phyloP scores from a whole-genome alignment of 2,113 vertebrate genomes.

The Andinoacara biseriatus region DNA sequence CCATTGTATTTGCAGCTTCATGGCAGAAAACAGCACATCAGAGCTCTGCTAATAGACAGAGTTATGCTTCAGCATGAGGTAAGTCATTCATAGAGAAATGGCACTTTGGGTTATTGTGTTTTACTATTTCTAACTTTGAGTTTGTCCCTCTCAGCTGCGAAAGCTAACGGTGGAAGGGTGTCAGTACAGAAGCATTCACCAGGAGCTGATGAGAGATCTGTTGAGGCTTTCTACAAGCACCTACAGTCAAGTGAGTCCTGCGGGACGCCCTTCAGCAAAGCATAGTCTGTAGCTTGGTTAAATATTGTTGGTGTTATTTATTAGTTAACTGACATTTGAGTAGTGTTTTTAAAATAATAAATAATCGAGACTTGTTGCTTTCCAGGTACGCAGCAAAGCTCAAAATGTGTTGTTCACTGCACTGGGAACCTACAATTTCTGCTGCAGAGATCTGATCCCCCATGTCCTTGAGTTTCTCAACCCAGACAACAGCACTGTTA shows the following conservation, averaged over 20 bases:
- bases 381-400: constrained; percentile 93
- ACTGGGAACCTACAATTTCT: constrained; percentile 95
- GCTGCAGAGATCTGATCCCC: constrained; percentile 95
- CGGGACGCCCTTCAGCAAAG: neutral
- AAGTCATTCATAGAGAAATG: constrained; percentile 16
- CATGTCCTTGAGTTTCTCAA: constrained; percentile 89
- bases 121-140: constrained; percentile 11
- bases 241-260: constrained; percentile 89
- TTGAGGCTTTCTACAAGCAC: constrained; percentile 94
- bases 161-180: constrained; percentile 94
- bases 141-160: constrained; percentile 82
- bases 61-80: constrained; percentile 99
- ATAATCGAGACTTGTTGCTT: constrained; percentile 5
- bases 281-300: neutral
- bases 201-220: constrained; percentile 92
- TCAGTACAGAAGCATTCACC: constrained; percentile 91
- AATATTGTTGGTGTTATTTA: neutral
- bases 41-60: constrained; percentile 93
- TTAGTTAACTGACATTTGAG: neutral
- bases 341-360: neutral
- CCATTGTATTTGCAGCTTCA: constrained; percentile 85
- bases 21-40: constrained; percentile 95
- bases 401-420: constrained; percentile 94
- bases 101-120: neutral
- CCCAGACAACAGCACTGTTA: constrained; percentile 85